These are phyloP conservation scores for Candoia aspera DNA, from an alignment of 2,113 vertebrate species.

Conservation along the genomic window DNA sequence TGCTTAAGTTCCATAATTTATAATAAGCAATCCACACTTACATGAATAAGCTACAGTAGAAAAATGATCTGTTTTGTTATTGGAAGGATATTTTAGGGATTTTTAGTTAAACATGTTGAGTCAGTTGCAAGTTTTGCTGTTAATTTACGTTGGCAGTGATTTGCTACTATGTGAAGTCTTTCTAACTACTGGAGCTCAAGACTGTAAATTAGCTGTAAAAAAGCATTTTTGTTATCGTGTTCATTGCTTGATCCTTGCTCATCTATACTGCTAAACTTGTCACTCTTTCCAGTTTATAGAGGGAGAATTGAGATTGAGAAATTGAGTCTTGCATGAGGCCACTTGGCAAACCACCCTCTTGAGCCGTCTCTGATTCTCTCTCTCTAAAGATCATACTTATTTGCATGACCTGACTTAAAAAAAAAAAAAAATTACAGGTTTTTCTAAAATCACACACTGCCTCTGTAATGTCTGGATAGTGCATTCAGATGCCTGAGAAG, in stretches of 20 bases:
- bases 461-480: not conserved
- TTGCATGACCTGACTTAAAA: not conserved
- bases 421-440: too few species aligned
- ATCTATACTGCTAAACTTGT: not conserved
- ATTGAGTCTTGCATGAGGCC: not conserved
- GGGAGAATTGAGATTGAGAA: not conserved
- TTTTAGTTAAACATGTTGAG: not conserved
- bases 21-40: too few species aligned
- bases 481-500: not conserved
- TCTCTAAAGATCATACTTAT: not conserved
- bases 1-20: too few species aligned
- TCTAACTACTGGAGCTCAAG: not conserved
- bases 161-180: not conserved
- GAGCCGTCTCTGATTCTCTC: too few species aligned
- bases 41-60: too few species aligned
- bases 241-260: not conserved
- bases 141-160: not conserved
- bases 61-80: too few species aligned
- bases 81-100: too few species aligned
- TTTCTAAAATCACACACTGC: not conserved
- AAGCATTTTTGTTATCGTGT: not conserved
- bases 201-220: too few species aligned
- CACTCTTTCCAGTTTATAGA: not conserved
- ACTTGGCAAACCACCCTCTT: not conserved
- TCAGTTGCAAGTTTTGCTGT: not conserved